phyloP scores from a whole-genome alignment of 2,888 invertebrate genomes.

The Cheilosia variabilis region DNA sequence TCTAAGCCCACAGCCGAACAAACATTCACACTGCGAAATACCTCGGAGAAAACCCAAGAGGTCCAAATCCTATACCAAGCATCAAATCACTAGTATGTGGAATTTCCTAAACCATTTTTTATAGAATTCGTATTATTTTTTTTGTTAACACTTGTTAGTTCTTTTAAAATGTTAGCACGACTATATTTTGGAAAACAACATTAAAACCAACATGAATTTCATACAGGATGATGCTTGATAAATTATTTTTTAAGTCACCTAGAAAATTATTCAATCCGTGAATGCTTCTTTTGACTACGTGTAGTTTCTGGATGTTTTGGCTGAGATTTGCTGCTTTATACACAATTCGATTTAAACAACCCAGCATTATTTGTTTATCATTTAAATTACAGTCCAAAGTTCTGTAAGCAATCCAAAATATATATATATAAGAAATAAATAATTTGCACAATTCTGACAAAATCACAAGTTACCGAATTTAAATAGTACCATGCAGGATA shows the following conservation, averaged over 20 bases:
- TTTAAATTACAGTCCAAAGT: background rate
- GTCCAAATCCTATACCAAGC: no score
- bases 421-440: background rate
- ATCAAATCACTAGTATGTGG: no score
- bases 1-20: no score
- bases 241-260: background rate
- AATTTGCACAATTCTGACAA: background rate
- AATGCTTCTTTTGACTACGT: background rate
- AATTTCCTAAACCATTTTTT: no score
- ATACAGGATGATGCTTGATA: background rate
- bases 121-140: no score
- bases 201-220: background rate
- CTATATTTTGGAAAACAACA: background rate
- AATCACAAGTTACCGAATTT: background rate
- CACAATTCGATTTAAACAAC: background rate
- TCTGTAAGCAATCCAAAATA: conserved; percentile 1
- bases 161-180: no score
- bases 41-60: no score
- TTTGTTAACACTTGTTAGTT: no score
- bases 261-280: background rate
- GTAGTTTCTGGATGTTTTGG: background rate
- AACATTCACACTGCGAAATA: no score
- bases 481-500: background rate
- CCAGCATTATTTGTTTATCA: background rate
- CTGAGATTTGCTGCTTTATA: background rate